phyloP scores from a whole-genome alignment of 2,113 vertebrate genomes.

The Trematocara nigrifrons region DNA sequence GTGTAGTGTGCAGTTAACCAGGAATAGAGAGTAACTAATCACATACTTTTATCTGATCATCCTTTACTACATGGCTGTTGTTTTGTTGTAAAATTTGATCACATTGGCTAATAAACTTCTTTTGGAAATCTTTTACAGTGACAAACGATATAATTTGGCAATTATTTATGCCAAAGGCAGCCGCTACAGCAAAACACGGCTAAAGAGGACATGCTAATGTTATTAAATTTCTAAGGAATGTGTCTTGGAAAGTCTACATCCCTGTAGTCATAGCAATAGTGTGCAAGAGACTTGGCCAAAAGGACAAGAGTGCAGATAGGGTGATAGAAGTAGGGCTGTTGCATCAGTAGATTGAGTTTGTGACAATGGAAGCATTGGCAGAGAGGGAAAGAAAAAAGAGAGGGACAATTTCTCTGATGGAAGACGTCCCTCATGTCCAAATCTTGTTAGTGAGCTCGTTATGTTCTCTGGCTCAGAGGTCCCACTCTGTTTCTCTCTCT shows the following conservation, averaged over 20 bases:
- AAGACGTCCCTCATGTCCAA: constrained; percentile 51
- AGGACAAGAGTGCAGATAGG: not conserved
- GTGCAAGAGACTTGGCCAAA: not conserved
- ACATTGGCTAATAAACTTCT: not conserved
- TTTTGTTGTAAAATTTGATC: not conserved
- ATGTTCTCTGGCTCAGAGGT: constrained; percentile 27
- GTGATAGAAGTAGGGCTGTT: constrained; percentile 11
- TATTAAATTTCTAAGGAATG: constrained; percentile 17
- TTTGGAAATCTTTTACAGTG: not conserved
- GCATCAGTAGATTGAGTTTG: constrained; percentile 27
- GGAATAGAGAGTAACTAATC: not conserved
- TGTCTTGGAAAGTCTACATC: not conserved
- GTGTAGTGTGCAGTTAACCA: not conserved
- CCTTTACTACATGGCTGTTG: not conserved
- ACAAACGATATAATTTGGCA: not conserved
- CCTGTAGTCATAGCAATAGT: not conserved
- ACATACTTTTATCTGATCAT: not conserved
- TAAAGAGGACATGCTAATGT: not conserved
- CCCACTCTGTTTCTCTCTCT: not conserved
- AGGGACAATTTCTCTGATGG: constrained; percentile 55
- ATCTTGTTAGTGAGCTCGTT: constrained; percentile 60
- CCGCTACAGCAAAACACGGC: not conserved
- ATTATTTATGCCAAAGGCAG: not conserved
- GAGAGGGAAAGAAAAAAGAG: not conserved
- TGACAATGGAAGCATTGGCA: constrained; percentile 49